Evolutionary conservation across 2,797 vertebrate species (phyloP), one percentile per base, ranked within the genome.

Genomic region (Sparidentex hasta): DNA sequence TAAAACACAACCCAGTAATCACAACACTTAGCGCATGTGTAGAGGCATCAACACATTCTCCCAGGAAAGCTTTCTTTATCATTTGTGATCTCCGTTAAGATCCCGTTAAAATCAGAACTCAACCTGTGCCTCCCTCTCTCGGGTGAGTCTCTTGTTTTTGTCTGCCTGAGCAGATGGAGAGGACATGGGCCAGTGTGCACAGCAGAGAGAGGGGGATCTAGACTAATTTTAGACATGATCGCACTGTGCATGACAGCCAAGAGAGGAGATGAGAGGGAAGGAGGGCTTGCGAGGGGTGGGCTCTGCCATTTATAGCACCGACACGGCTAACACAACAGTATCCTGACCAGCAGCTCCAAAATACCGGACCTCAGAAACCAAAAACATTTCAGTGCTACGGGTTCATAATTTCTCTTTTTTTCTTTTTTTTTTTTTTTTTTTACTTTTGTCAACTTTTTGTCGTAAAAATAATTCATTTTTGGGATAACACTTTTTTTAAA

Each of bases 181-280:
- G 83, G 93, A 92, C 92, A 90, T 84, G 89, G 88, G 62, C 85
- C 83, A 80, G 90, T 78, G 87, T 89, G 88, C 83, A 89, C 88
- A 87, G 88, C 81, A 67, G 75, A 87, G 76, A 73, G 75, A 71
- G 20, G 74, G 80, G 76, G 78, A 43, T 81, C 77, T 13, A 5
- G 80, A 74, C 93, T 95, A 94, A 95, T 89, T 95, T 94, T 95
- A 94, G 93, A 89, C 1, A 76, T 67, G 85, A 85, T 90, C 87
- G 85, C 86, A 76, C 86, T 92, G 93, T 65, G 81, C 90, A 81
- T 93, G 93, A 94, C 91, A 92, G 92, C 92, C 89, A 90, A 81
- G 89, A 90, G 85, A 78, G 87, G 54, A 76, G 82, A 79, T 16
- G 78, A 81, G 80, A 78, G 81, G 54, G 61, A 61, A 65, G 43